Conservation (phyloP, 2,113 vertebrate genomes). For the Brachyistius frenatus region DNA sequence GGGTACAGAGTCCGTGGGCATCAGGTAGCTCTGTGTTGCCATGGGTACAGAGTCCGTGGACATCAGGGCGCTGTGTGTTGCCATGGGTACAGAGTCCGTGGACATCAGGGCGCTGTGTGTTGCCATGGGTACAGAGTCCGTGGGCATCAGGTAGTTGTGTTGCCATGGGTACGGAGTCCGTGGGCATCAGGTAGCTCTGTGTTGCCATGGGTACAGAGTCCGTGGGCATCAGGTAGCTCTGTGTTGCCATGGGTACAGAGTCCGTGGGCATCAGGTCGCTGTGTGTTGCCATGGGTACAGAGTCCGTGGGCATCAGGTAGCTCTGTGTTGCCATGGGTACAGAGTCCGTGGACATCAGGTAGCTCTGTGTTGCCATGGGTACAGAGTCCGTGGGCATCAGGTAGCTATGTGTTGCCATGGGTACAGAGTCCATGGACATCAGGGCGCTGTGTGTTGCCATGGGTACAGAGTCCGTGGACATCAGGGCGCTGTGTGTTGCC, state of each 20-base stretch:
- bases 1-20: slow-evolving; percentile 19
- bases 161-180: slow-evolving; percentile 17
- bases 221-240: background rate
- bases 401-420: background rate
- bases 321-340: slow-evolving; percentile 28
- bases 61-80: background rate
- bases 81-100: slow-evolving; percentile 14
- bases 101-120: background rate
- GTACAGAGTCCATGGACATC: slow-evolving; percentile 4
- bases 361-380: slow-evolving; percentile 27
- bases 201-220: slow-evolving; percentile 11
- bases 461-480: slow-evolving; percentile 19
- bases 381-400: background rate
- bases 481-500: background rate
- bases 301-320: background rate
- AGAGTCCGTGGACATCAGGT: background rate
- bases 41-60: slow-evolving; percentile 17
- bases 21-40: background rate
- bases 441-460: background rate
- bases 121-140: slow-evolving; percentile 17
- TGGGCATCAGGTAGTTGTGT: background rate
- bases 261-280: background rate
- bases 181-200: background rate
- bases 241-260: slow-evolving; percentile 23
- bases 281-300: slow-evolving; percentile 22